A percentile compares a stretch with the other conserved stretches of the same genome.
Evolutionary conservation across 2,797 vertebrate genomes (phyloP).

Genomic region (Chiloscyllium punctatum): DNA sequence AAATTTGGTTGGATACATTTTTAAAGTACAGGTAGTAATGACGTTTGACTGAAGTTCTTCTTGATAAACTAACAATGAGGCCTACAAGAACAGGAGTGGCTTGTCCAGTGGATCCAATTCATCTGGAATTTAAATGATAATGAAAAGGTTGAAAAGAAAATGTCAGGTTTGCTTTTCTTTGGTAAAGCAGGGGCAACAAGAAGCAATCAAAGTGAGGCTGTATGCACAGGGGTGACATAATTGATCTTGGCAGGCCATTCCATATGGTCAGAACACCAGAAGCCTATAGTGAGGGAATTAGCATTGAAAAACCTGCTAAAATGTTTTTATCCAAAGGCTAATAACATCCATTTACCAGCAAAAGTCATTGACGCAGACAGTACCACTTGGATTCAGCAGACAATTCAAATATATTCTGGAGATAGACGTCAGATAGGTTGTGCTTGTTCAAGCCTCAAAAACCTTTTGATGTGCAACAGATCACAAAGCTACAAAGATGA

Average conservation of each 20-base stretch:
- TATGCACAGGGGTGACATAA: neutral
- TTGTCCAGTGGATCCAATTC: too few relatives aligned
- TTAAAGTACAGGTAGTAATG: neutral
- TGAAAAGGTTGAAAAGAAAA: too few relatives aligned
- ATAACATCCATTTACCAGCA: neutral
- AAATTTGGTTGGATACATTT: too few relatives aligned
- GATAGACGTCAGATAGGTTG: neutral
- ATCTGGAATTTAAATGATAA: neutral
- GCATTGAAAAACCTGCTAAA: neutral
- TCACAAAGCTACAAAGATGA: neutral
- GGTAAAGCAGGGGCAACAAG: neutral
- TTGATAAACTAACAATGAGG: neutral
- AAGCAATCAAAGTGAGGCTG: neutral
- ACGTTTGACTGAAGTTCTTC: neutral
- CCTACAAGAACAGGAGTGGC: too few relatives aligned
- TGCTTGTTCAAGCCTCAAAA: neutral
- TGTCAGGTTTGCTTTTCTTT: neutral
- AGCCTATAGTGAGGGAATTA: neutral
- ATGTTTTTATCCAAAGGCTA: neutral
- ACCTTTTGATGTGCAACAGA: neutral
- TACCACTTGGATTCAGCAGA: neutral
- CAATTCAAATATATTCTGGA: slow-evolving; percentile 16
- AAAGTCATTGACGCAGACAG: neutral
- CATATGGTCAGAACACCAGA: neutral
- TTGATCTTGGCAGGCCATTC: neutral